phyloP scores from a whole-genome alignment of 1,140 invertebrate genomes.

The Ips typographus region DNA sequence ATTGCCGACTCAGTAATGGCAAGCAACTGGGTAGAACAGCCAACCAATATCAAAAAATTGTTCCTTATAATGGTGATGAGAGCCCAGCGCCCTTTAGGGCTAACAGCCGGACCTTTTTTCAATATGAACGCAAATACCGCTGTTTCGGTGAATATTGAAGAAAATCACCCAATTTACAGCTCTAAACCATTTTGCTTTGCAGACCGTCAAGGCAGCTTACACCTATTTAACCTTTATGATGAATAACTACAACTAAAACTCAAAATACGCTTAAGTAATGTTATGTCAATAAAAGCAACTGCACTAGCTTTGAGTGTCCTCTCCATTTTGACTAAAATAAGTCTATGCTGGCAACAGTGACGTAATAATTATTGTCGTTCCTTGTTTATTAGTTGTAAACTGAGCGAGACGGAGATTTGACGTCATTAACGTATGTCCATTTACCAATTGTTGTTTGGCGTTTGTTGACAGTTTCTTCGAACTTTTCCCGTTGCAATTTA shows the following conservation, averaged over 20 bases:
- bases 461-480: no score
- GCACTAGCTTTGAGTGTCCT: no score
- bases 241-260: constrained; percentile 2
- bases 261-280: no score
- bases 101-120: constrained; percentile 25
- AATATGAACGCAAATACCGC: constrained; percentile 21
- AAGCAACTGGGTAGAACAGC: constrained; percentile 16
- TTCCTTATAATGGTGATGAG: constrained; percentile 17
- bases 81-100: constrained; percentile 9
- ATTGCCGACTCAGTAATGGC: constrained; percentile 14
- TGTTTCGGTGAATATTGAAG: neutral
- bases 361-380: no score
- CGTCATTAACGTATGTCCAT: no score
- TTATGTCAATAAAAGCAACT: no score
- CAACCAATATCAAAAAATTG: neutral
- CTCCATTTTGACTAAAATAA: no score
- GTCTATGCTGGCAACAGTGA: no score
- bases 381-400: no score
- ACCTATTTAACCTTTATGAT: constrained; percentile 23
- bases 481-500: no score
- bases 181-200: neutral
- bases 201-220: constrained; percentile 20
- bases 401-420: no score
- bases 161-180: neutral
- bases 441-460: no score